A percentile compares a stretch with the other conserved stretches of the same genome.
Evolutionary conservation across 2,113 vertebrate species (phyloP).

Genomic region (Equus quagga): DNA sequence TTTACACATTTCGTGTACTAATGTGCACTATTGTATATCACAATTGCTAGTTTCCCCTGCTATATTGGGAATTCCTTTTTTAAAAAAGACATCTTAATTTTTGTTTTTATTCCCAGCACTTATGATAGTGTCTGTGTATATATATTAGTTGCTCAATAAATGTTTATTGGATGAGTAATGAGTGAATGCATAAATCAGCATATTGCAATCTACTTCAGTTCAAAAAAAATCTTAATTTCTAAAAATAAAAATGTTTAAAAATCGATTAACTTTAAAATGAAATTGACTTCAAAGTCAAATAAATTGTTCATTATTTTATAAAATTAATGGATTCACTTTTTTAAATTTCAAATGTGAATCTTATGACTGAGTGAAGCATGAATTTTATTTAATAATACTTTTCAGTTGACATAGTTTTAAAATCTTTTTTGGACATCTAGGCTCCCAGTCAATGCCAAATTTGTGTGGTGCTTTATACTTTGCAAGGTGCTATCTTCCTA

Average conservation of each 20-base stretch:
- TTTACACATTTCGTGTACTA: neutral
- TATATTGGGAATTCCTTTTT: neutral
- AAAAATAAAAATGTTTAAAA: neutral
- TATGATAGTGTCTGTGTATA: neutral
- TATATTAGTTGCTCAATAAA: neutral
- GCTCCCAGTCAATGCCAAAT: neutral
- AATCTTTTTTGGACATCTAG: neutral
- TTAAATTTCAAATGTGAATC: neutral
- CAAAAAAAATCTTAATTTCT: neutral
- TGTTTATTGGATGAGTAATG: neutral
- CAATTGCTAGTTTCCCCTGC: neutral
- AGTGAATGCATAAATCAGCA: neutral
- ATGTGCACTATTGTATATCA: neutral
- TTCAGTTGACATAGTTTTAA: neutral
- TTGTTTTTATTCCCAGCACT: neutral
- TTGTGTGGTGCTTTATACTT: neutral
- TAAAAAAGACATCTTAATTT: neutral
- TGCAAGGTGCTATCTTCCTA: neutral
- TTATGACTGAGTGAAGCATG: neutral
- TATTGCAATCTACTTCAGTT: neutral
- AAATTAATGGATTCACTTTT: neutral
- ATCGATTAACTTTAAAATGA: neutral
- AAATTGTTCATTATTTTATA: neutral
- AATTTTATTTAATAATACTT: slow-evolving; percentile 16
- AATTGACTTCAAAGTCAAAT: neutral